Conservation (phyloP, 2,888 invertebrate species). For the Eristalis tenax region DNA sequence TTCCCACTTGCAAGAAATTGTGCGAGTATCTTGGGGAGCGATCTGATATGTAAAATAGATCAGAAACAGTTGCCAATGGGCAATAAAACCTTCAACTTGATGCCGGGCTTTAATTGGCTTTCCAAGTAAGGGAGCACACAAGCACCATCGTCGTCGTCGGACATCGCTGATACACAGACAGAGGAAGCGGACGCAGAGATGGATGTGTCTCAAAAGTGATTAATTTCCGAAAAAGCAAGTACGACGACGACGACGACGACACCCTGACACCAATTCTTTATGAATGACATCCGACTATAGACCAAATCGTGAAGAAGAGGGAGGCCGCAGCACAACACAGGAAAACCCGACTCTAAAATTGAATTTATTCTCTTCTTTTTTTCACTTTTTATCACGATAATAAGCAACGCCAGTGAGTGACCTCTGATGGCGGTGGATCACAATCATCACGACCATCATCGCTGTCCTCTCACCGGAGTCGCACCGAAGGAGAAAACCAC, state of each 20-base stretch:
- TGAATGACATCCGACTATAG: not conserved
- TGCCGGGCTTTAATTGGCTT: conserved; percentile 41
- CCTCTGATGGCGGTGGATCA: conserved; percentile 11
- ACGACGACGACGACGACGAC: conserved; percentile 41
- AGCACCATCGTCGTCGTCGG: not conserved
- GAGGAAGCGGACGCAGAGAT: not conserved
- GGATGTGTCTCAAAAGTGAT: conserved; percentile 32
- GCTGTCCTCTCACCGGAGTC: conserved; percentile 12
- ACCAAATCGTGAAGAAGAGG: conserved; percentile 38
- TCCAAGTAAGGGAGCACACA: conserved; percentile 27
- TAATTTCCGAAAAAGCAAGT: conserved; percentile 36
- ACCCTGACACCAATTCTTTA: conserved; percentile 59
- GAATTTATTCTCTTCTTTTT: not conserved
- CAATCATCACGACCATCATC: conserved; percentile 31
- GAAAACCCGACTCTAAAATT: conserved; percentile 36
- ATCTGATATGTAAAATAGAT: conserved; percentile 47
- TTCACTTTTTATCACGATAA: conserved; percentile 27
- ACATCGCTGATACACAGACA: not conserved
- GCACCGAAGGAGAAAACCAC: conserved; percentile 6
- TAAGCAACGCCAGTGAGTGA: conserved; percentile 57
- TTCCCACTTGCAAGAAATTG: not conserved
- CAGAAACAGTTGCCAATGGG: conserved; percentile 40
- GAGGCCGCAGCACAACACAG: conserved; percentile 19
- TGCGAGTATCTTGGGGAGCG: conserved; percentile 13
- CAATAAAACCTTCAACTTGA: conserved; percentile 51